phyloP scores from a whole-genome alignment of 2,113 vertebrate genomes.

The Bombycilla garrulus region DNA sequence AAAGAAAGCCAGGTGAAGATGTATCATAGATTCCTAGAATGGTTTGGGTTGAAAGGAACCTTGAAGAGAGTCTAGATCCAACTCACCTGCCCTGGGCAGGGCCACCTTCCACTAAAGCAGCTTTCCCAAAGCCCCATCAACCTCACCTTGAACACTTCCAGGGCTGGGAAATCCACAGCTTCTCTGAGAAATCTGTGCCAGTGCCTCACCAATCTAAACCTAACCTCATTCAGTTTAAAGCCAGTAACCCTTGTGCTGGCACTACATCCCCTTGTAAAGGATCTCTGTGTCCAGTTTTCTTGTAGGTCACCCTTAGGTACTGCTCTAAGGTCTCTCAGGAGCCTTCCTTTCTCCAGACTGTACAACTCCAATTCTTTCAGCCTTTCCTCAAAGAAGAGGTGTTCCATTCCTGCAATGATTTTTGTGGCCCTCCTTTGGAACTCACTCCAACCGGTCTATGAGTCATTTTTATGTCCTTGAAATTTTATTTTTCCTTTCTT shows the following conservation, averaged over 20 bases:
- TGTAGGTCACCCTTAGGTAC: background rate
- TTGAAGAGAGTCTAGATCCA: too few relatives aligned
- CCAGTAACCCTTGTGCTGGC: background rate
- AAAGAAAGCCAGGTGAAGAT: background rate
- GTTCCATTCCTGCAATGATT: background rate
- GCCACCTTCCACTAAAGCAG: background rate
- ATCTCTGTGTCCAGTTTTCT: background rate
- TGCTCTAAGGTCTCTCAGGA: background rate
- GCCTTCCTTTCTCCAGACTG: background rate
- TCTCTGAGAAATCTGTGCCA: background rate
- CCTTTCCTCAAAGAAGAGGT: background rate
- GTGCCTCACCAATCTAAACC: background rate
- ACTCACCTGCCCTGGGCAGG: background rate
- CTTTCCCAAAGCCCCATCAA: background rate
- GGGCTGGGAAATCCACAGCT: background rate
- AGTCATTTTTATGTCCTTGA: background rate
- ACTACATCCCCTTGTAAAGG: background rate
- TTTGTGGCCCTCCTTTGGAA: background rate
- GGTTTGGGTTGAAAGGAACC: background rate
- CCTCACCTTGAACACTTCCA: background rate
- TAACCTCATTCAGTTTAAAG: background rate
- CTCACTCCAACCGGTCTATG: background rate
- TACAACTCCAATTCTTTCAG: background rate
- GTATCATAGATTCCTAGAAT: background rate
- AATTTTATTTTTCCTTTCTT: background rate